Conservation (phyloP, 2,888 invertebrate genomes). For the Melikaiella ostensackeni region DNA sequence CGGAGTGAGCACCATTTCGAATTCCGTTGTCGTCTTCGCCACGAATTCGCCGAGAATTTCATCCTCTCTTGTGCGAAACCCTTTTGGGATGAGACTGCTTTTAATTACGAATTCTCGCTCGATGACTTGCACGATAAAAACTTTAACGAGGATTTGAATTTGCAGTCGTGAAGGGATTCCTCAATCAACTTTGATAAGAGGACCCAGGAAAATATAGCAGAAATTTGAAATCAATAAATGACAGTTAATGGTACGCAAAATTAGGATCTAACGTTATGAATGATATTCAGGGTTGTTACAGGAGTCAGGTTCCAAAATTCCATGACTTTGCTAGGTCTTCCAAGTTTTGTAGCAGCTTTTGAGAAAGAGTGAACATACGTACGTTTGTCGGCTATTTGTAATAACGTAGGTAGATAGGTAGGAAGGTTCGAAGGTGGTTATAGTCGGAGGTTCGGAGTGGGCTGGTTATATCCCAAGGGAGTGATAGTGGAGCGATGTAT, state of each 20-base stretch:
- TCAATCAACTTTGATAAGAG: slow-evolving; percentile 40
- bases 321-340: too few species aligned
- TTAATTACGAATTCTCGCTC: slow-evolving; percentile 63
- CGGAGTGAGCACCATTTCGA: slow-evolving; percentile 35
- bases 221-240: slow-evolving; percentile 39
- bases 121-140: slow-evolving; percentile 54
- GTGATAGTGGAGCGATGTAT: slow-evolving; percentile 75
- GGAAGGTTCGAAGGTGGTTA: slow-evolving; percentile 50
- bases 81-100: slow-evolving; percentile 49
- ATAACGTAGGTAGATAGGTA: slow-evolving; percentile 65
- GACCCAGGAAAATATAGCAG: slow-evolving; percentile 41
- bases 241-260: too few species aligned
- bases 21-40: slow-evolving; percentile 50
- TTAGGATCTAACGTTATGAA: too few species aligned
- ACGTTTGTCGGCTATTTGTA: slow-evolving; percentile 63
- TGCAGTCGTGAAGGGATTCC: slow-evolving; percentile 2
- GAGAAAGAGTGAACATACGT: slow-evolving; percentile 43
- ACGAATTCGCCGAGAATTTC: slow-evolving; percentile 43
- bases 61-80: slow-evolving; percentile 45
- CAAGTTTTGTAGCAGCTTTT: too few species aligned
- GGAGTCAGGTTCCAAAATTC: too few species aligned
- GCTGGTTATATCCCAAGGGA: slow-evolving; percentile 69
- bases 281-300: too few species aligned
- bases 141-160: slow-evolving; percentile 22
- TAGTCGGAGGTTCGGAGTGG: slow-evolving; percentile 47